Base-by-base conservation (phyloP, 2,888 invertebrate genomes). In the Andrena fulva region DNA sequence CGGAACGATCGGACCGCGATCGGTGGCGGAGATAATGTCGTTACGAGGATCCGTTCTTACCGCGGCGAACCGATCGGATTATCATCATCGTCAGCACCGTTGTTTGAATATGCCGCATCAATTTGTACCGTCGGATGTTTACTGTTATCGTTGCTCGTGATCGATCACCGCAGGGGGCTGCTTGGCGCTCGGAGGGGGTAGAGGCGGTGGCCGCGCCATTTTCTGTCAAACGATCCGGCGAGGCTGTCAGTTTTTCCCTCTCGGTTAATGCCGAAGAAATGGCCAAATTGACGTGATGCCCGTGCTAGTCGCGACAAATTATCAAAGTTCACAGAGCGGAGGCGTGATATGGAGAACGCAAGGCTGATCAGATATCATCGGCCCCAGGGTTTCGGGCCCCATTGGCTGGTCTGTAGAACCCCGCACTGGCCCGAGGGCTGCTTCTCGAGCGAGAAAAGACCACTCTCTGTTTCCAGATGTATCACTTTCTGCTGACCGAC, bases 401-500 rank as follows among this genome's bases (percentile, higher is more conserved):
- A 86, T 27, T 79, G 87, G 69, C 72, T 91, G 89, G 91, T 92
- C 59, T 85, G 90, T 64, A 33, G 31, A 64, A 64, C 12, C 16
- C 24, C 24, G 10, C 12, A 42, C 1, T 42, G 42, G 42, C 12
- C 4, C 12, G 12, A 12, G 42, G 5, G 16, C 16, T 16, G 16
- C 1, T 16, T 42, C 16, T 42, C 42, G 1, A 63, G 20, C 4
- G 24, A 27, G 20, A 62, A 33, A 50, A n/a, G n/a, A 73, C 74
- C 16, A 35, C 79, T 54, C 33, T 59, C 10, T 63, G 35, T 6
- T 88, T 87, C 48, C 86, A 93, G 93, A 87, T 92, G 42, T 91
- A 93, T 85, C 85, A 89, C 74, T 91, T 90, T 48, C 82, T 92
- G 71, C 48, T 90, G 69, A 82, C 83, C 16, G 93, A 93, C 83